These are phyloP conservation scores for Myiozetetes cayanensis DNA, from an alignment of 2,113 vertebrate genomes.

Conservation along the genomic window DNA sequence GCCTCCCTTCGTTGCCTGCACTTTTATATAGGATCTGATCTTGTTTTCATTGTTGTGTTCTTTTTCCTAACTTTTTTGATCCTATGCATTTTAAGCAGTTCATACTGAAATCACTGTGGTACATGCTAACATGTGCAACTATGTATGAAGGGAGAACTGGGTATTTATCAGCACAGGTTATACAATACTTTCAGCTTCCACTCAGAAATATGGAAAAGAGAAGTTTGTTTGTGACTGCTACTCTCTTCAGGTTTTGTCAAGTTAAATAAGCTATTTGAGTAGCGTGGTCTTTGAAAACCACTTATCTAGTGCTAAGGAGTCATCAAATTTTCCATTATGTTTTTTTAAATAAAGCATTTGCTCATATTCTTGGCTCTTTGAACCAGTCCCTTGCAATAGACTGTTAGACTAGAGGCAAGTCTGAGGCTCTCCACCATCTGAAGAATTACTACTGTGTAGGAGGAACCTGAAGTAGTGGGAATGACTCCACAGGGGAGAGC, in stretches of 20 bases:
- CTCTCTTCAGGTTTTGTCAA: background rate
- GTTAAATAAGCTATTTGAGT: background rate
- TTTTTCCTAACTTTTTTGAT: background rate
- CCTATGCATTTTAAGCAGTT: background rate
- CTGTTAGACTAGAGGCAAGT: background rate
- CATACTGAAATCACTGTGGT: background rate
- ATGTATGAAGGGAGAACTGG: rapidly evolving
- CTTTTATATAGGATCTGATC: background rate
- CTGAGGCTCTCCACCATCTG: background rate
- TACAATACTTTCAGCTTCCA: background rate
- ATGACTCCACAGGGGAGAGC: background rate
- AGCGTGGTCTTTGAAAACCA: background rate
- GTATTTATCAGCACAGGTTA: background rate
- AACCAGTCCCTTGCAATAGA: background rate
- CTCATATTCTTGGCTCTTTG: background rate
- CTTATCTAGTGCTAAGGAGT: background rate
- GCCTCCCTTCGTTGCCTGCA: background rate
- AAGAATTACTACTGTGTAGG: background rate
- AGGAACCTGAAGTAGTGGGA: background rate
- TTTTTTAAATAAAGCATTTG: background rate
- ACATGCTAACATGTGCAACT: background rate
- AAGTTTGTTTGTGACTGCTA: background rate
- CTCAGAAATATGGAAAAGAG: background rate
- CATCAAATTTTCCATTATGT: background rate
- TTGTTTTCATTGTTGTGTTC: background rate